Conservation (phyloP, 2,113 vertebrate species). For the Clinocottus analis region DNA sequence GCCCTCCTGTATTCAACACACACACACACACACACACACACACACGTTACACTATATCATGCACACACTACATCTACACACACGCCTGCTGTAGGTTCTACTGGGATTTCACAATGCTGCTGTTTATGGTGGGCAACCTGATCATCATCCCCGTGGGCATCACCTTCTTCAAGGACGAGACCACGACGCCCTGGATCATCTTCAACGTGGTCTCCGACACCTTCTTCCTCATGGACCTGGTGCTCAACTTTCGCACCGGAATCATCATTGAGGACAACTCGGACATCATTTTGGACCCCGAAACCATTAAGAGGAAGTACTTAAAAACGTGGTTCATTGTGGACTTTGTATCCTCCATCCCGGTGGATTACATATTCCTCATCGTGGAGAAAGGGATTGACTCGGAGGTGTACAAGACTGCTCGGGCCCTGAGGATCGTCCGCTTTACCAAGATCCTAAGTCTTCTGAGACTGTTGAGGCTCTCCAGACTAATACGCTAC, state of each 20-base stretch:
- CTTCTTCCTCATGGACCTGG: conserved; percentile 98
- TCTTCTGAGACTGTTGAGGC: conserved; percentile 90
- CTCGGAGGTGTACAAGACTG: conserved; percentile 98
- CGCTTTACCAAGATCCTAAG: conserved; percentile 98
- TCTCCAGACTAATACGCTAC: conserved; percentile 95
- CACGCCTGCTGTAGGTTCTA: conserved; percentile 90
- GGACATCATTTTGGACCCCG: conserved; percentile 95
- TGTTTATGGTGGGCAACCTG: conserved; percentile 99
- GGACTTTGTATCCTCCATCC: conserved; percentile 98
- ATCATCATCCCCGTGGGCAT: conserved; percentile 99
- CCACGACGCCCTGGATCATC: conserved; percentile 96
- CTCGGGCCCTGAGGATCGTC: conserved; percentile 94
- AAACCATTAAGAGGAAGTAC: conserved; percentile 96
- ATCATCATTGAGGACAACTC: conserved; percentile 99
- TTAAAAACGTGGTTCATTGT: conserved; percentile 98
- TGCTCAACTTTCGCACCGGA: conserved; percentile 98
- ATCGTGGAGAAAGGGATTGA: conserved; percentile 98
- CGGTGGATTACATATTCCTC: conserved; percentile 99
- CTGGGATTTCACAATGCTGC: conserved; percentile 99
- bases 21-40: conserved; percentile 3
- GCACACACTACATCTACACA: too few species aligned
- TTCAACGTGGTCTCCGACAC: conserved; percentile 98
- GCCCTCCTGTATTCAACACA: conserved; percentile 34
- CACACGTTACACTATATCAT: too few species aligned
- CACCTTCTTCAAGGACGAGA: conserved; percentile 99